Evolutionary conservation across 2,888 invertebrate species (phyloP).

Genomic region (Lysandra coridon): DNA sequence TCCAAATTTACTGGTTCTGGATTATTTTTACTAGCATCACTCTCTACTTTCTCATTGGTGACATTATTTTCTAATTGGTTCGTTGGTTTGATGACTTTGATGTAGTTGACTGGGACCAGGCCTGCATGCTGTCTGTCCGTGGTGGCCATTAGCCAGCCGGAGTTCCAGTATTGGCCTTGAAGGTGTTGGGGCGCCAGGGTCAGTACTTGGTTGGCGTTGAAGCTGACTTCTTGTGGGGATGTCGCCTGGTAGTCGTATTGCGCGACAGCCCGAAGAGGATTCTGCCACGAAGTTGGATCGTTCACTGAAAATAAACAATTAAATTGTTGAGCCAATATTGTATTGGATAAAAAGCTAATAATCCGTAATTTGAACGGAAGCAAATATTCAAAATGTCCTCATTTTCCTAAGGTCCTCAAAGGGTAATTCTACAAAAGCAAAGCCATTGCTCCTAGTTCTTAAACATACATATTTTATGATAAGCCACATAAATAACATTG

Average conservation of each 20-base stretch:
- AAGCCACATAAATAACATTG: no score
- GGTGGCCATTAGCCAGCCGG: conserved; percentile 85
- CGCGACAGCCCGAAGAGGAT: conserved; percentile 84
- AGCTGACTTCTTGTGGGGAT: conserved; percentile 87
- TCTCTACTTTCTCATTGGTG: conserved; percentile 35
- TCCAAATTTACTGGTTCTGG: conserved; percentile 32
- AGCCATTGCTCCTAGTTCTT: no score
- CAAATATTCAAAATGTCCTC: not conserved
- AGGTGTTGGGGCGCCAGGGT: conserved; percentile 91
- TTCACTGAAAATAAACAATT: conserved; percentile 67
- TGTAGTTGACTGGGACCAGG: conserved; percentile 83
- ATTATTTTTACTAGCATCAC: conserved; percentile 35
- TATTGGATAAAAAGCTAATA: no score
- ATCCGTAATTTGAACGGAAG: no score
- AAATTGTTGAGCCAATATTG: not conserved
- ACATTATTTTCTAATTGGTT: conserved; percentile 35
- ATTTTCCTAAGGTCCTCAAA: no score
- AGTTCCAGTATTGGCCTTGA: conserved; percentile 85
- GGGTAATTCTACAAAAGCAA: no score
- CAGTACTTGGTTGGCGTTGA: conserved; percentile 88
- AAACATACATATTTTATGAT: no score
- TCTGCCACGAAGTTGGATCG: conserved; percentile 85
- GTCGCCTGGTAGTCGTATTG: conserved; percentile 88
- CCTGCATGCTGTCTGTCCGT: conserved; percentile 81
- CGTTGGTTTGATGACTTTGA: conserved; percentile 61